Evolutionary conservation across 2,888 invertebrate species (phyloP).

Genomic region (Hypomecis punctinalis): DNA sequence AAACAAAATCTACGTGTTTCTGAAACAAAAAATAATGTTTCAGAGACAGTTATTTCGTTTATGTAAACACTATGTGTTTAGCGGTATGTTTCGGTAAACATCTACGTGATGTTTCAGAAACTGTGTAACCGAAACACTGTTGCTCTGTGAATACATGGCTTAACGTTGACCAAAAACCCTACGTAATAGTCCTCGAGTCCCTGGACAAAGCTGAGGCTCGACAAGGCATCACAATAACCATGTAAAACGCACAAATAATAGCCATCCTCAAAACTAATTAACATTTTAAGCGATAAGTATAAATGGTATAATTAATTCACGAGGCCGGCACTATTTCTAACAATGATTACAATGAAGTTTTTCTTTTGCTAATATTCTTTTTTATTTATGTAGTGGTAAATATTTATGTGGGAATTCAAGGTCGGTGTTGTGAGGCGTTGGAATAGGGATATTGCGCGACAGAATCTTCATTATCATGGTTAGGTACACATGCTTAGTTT

Average conservation of each 20-base stretch:
- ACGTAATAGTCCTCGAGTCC: too few relatives aligned
- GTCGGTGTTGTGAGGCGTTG: neutral
- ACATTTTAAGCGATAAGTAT: slow-evolving; percentile 11
- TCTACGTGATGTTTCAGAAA: too few relatives aligned
- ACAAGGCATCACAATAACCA: slow-evolving; percentile 7
- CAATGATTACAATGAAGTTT: slow-evolving; percentile 18
- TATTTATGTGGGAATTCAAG: slow-evolving; percentile 14
- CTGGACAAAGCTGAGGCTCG: neutral
- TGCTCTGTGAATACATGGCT: too few relatives aligned
- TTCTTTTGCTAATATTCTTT: slow-evolving; percentile 18
- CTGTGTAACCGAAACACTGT: too few relatives aligned
- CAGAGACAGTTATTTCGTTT: too few relatives aligned
- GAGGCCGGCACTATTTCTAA: slow-evolving; percentile 18
- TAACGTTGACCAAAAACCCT: too few relatives aligned
- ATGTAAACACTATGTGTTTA: too few relatives aligned
- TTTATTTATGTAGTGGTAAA: slow-evolving; percentile 1
- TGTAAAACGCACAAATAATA: slow-evolving; percentile 9
- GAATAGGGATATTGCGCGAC: neutral
- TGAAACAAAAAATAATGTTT: too few relatives aligned
- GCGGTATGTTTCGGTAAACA: too few relatives aligned
- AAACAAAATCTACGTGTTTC: too few relatives aligned
- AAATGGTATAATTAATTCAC: slow-evolving; percentile 14
- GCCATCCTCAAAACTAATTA: slow-evolving; percentile 15
- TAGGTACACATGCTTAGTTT: too few relatives aligned
- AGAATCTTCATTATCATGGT: too few relatives aligned